phyloP scores from a whole-genome alignment of 1,140 invertebrate species.

The Heliothis virescens region DNA sequence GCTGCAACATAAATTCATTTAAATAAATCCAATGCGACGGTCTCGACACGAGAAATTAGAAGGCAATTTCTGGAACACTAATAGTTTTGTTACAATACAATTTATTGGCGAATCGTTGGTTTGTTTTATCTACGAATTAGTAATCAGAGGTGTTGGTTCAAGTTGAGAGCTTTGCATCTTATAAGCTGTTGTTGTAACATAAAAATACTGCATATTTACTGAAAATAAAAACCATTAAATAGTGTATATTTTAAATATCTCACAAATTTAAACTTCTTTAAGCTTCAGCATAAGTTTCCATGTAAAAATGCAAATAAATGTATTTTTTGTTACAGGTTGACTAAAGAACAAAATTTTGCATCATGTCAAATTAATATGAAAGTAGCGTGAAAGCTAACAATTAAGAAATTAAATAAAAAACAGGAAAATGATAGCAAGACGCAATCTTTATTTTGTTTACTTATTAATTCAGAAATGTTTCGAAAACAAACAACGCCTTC shows the following conservation, averaged over 20 bases:
- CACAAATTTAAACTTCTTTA: too few relatives aligned
- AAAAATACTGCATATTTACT: too few relatives aligned
- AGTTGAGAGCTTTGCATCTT: background rate
- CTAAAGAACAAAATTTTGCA: too few relatives aligned
- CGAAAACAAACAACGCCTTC: background rate
- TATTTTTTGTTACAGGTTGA: too few relatives aligned
- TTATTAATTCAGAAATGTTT: background rate
- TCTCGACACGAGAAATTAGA: conserved; percentile 37
- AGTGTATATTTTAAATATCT: too few relatives aligned
- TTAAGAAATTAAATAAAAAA: too few relatives aligned
- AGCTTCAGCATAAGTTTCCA: too few relatives aligned
- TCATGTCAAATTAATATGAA: too few relatives aligned
- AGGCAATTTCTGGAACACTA: conserved; percentile 40
- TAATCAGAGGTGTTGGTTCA: background rate
- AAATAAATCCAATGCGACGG: conserved; percentile 42
- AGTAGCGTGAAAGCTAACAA: too few relatives aligned
- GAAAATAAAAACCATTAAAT: too few relatives aligned
- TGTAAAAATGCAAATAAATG: too few relatives aligned
- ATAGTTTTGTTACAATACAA: conserved; percentile 42
- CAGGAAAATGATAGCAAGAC: too few relatives aligned
- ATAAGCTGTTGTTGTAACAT: background rate
- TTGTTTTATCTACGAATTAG: conserved; percentile 29
- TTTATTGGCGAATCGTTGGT: conserved; percentile 17
- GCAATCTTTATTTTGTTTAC: background rate
- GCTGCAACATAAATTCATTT: conserved; percentile 43